These are phyloP conservation scores for Mormyrus hasselquistii DNA, from an alignment of 2,797 vertebrate genomes.

Conservation along the genomic window DNA sequence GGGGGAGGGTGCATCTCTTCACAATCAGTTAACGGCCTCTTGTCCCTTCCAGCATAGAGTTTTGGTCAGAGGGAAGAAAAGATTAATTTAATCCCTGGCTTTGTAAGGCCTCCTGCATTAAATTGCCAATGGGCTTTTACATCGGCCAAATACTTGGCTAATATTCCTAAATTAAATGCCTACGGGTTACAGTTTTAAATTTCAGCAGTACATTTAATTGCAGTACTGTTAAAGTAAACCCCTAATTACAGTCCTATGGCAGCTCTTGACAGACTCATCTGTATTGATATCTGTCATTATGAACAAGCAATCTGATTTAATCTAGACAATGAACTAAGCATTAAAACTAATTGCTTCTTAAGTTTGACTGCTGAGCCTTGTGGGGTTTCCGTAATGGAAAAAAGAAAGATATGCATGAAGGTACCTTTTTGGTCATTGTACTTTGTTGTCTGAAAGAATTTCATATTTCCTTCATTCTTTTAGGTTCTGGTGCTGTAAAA, in stretches of 20 bases:
- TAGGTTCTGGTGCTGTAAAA: neutral
- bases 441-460: neutral
- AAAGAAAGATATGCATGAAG: neutral
- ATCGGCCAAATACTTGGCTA: slow-evolving; percentile 47
- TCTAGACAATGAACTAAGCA: neutral
- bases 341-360: slow-evolving; percentile 36
- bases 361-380: slow-evolving; percentile 30
- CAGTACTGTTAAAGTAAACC: slow-evolving; percentile 65
- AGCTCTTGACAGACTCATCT: slow-evolving; percentile 38
- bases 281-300: slow-evolving; percentile 8
- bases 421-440: neutral
- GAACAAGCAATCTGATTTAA: slow-evolving; percentile 15
- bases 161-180: slow-evolving; percentile 37
- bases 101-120: slow-evolving; percentile 45
- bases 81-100: slow-evolving; percentile 29
- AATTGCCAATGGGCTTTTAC: slow-evolving; percentile 46
- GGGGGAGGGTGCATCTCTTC: neutral
- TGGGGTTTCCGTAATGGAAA: slow-evolving; percentile 4
- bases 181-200: slow-evolving; percentile 31
- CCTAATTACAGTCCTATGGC: slow-evolving; percentile 61
- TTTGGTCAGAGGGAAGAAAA: slow-evolving; percentile 44
- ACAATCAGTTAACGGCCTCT: slow-evolving; percentile 45
- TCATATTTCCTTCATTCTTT: neutral
- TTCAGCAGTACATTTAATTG: slow-evolving; percentile 42
- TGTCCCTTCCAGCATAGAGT: slow-evolving; percentile 44